These are phyloP conservation scores for Drosophila sturtevanti DNA, from an alignment of 1,140 invertebrate species.

Conservation along the genomic window DNA sequence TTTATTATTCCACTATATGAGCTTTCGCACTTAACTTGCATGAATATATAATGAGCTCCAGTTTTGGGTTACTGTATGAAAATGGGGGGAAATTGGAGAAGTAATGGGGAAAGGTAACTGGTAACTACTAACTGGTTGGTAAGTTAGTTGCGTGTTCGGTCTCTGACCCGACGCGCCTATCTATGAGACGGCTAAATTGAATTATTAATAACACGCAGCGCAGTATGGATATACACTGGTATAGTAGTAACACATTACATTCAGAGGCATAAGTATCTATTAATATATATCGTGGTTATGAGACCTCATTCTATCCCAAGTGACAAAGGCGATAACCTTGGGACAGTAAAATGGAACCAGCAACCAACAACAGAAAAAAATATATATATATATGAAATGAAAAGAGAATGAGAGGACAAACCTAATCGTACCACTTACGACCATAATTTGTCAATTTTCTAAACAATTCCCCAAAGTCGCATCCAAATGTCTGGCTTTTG, in stretches of 20 bases:
- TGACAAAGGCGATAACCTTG: slow-evolving; percentile 53
- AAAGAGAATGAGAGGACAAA: slow-evolving; percentile 18
- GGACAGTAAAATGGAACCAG: slow-evolving; percentile 24
- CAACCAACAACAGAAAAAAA: slow-evolving; percentile 23
- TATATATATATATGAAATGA: not conserved
- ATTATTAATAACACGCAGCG: slow-evolving; percentile 76
- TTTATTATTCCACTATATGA: slow-evolving; percentile 78
- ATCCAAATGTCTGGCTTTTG: slow-evolving; percentile 72
- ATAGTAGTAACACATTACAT: not conserved
- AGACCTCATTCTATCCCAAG: slow-evolving; percentile 15
- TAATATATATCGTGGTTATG: slow-evolving; percentile 38
- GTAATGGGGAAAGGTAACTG: slow-evolving; percentile 15
- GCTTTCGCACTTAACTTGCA: slow-evolving; percentile 78
- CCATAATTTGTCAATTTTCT: slow-evolving; percentile 79
- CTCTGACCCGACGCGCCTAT: slow-evolving; percentile 44
- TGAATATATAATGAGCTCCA: slow-evolving; percentile 71
- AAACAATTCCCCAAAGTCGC: slow-evolving; percentile 70
- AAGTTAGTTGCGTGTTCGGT: slow-evolving; percentile 50
- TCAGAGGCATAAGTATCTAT: slow-evolving; percentile 15
- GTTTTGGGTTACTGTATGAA: not conserved
- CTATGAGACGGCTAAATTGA: slow-evolving; percentile 65
- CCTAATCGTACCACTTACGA: slow-evolving; percentile 76
- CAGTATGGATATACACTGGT: slow-evolving; percentile 24
- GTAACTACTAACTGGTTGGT: not conserved
- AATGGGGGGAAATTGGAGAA: slow-evolving; percentile 11